A percentile compares a stretch with the other conserved stretches of the same genome.
phyloP scores from a whole-genome alignment of 2,797 vertebrate species.

The Sardinella longiceps region DNA sequence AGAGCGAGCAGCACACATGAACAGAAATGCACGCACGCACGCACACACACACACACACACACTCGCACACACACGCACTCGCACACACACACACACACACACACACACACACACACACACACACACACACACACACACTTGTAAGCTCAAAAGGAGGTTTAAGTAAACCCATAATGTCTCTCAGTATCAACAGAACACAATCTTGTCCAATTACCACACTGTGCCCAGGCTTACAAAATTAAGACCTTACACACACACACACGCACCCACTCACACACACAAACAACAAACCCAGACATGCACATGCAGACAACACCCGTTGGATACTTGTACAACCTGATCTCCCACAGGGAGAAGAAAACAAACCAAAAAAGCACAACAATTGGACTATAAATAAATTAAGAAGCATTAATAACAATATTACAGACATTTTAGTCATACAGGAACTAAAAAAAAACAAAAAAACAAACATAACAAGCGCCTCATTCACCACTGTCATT shows the following conservation, averaged over 20 bases:
- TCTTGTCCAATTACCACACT: neutral
- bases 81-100: conserved; percentile 31
- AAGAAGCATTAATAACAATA: conserved; percentile 73
- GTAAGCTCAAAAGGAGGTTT: conserved; percentile 5
- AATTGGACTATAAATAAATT: conserved; percentile 73
- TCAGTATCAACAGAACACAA: conserved; percentile 3
- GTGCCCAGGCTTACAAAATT: neutral
- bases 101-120: conserved; percentile 48
- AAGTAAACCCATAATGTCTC: neutral
- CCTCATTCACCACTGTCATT: conserved; percentile 55
- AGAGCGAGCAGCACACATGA: conserved; percentile 61
- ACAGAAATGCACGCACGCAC: conserved; percentile 37
- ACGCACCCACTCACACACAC: conserved; percentile 29
- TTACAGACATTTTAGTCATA: conserved; percentile 65
- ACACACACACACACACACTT: conserved; percentile 17
- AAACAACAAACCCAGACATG: conserved; percentile 56
- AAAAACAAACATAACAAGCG: conserved; percentile 6
- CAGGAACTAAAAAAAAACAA: conserved; percentile 60
- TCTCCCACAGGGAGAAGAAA: conserved; percentile 83
- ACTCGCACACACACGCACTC: conserved; percentile 50
- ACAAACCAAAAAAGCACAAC: conserved; percentile 75
- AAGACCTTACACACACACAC: conserved; percentile 31
- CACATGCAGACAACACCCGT: conserved; percentile 71
- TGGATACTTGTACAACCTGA: conserved; percentile 68
- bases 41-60: conserved; percentile 31